phyloP scores from a whole-genome alignment of 2,113 vertebrate genomes.

The Ageneiosus marmoratus region DNA sequence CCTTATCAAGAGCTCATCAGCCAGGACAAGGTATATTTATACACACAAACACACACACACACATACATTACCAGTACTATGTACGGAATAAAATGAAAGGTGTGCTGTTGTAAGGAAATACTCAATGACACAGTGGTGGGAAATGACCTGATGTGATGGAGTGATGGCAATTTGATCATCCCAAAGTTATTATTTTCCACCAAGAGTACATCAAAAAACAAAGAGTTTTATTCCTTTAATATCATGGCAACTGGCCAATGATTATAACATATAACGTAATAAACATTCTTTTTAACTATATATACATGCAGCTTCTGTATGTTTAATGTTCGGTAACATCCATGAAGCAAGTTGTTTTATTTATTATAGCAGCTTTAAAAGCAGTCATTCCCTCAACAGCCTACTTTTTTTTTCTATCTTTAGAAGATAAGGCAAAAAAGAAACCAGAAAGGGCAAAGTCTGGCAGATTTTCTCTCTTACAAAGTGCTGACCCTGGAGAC shows the following conservation, averaged over 20 bases:
- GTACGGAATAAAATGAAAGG: too few species aligned
- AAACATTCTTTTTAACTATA: not conserved
- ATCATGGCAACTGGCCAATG: not conserved
- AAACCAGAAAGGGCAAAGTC: not conserved
- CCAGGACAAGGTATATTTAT: slow-evolving; percentile 81
- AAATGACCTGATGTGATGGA: not conserved
- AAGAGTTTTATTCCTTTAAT: too few species aligned
- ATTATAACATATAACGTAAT: not conserved
- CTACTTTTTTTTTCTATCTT: not conserved
- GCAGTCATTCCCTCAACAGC: not conserved
- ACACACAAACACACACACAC: slow-evolving; percentile 7
- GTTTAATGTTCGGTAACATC: not conserved
- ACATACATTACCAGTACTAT: not conserved
- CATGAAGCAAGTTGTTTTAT: not conserved
- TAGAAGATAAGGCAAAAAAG: not conserved
- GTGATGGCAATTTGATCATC: not conserved
- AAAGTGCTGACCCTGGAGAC: not conserved
- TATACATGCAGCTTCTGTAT: not conserved
- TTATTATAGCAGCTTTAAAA: not conserved
- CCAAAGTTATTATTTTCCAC: not conserved
- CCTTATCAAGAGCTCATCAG: slow-evolving; percentile 89
- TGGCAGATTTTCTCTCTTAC: not conserved
- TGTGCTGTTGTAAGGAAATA: not conserved
- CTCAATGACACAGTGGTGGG: not conserved
- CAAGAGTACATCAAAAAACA: not conserved